phyloP scores from a whole-genome alignment of 2,888 invertebrate species.

The Drosophila monieri region DNA sequence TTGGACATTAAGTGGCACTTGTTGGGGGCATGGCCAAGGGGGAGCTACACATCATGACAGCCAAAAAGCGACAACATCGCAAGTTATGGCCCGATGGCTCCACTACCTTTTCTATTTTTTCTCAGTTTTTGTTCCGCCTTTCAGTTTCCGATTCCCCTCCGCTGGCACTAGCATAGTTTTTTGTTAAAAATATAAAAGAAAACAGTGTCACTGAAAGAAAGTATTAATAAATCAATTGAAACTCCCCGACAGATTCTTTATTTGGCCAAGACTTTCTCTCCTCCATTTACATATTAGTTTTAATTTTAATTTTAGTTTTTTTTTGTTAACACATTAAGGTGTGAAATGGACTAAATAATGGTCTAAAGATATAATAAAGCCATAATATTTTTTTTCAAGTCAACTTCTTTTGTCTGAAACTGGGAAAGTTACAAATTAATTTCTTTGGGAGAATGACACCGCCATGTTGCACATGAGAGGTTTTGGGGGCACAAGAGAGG shows the following conservation, averaged over 20 bases:
- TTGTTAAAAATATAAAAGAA: constrained; percentile 37
- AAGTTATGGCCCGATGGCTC: constrained; percentile 55
- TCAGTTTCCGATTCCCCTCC: constrained; percentile 15
- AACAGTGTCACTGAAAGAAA: constrained; percentile 19
- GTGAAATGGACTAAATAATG: constrained; percentile 13
- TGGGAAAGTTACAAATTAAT: constrained; percentile 76
- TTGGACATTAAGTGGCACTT: constrained; percentile 72
- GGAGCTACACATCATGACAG: constrained; percentile 61
- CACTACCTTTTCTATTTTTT: not conserved
- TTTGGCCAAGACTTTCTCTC: constrained; percentile 15
- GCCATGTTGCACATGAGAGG: constrained; percentile 45
- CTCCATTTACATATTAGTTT: constrained; percentile 20
- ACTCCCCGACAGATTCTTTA: not conserved
- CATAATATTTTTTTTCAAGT: not conserved
- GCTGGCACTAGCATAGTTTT: constrained; percentile 47
- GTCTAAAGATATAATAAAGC: no score
- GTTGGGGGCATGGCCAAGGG: constrained; percentile 24
- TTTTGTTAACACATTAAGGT: constrained; percentile 9
- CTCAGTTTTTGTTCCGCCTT: not conserved
- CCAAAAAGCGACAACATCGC: constrained; percentile 43
- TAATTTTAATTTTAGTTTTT: constrained; percentile 9
- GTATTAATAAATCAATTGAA: constrained; percentile 31
- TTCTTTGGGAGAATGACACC: constrained; percentile 65
- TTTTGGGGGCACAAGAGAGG: no score
- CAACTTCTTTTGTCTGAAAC: constrained; percentile 49